Percentiles rank a stretch among this genome's conserved stretches.
phyloP scores from a whole-genome alignment of 2,113 vertebrate genomes.

The Petrocephalus microphthalmus region DNA sequence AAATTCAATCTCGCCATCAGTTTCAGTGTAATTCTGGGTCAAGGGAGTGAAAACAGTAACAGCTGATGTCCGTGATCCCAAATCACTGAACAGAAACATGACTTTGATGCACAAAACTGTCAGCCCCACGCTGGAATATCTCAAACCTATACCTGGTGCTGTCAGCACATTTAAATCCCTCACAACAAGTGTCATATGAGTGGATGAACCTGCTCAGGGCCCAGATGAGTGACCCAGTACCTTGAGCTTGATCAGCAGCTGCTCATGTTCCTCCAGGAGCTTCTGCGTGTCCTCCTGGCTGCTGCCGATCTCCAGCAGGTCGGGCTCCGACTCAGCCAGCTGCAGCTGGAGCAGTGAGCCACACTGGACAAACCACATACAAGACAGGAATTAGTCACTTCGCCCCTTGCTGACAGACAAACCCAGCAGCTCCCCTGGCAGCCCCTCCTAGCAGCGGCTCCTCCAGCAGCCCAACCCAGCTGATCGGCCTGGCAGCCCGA shows the following conservation, averaged over 20 bases:
- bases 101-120: background rate
- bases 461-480: background rate
- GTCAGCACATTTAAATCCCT: background rate
- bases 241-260: slow-evolving; percentile 79
- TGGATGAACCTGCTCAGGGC: background rate
- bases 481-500: too few relatives aligned
- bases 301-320: slow-evolving; percentile 80
- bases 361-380: slow-evolving; percentile 57
- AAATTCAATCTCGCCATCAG: background rate
- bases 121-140: background rate
- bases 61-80: background rate
- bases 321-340: slow-evolving; percentile 75
- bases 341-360: slow-evolving; percentile 76
- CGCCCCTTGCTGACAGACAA: too few relatives aligned
- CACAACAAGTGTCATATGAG: background rate
- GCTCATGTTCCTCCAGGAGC: slow-evolving; percentile 73
- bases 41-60: background rate
- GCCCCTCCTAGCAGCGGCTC: background rate
- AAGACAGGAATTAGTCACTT: background rate
- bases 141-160: background rate
- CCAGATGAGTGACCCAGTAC: slow-evolving; percentile 49
- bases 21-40: background rate
- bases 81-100: background rate
- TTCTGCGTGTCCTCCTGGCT: slow-evolving; percentile 75
- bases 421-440: background rate